phyloP scores from a whole-genome alignment of 2,113 vertebrate genomes.

The Pseudopipra pipra region DNA sequence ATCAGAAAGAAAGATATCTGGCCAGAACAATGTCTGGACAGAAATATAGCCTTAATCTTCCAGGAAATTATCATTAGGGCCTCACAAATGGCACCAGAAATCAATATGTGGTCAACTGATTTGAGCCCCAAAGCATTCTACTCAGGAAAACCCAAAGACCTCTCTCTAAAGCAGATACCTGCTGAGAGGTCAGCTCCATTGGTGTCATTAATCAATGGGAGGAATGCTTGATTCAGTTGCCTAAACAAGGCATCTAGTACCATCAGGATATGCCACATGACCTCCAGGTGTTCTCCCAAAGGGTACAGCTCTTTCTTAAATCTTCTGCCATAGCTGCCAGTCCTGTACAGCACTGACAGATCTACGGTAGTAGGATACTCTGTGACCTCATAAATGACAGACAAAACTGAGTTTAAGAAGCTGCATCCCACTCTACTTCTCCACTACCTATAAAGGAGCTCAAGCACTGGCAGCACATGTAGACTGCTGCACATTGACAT shows the following conservation, averaged over 20 bases:
- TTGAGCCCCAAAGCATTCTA: neutral
- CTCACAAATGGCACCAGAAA: neutral
- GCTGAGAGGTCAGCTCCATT: neutral
- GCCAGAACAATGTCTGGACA: neutral
- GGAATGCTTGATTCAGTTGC: neutral
- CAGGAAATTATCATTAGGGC: neutral
- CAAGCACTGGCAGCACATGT: neutral
- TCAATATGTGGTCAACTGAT: neutral
- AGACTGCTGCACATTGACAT: neutral
- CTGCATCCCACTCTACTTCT: neutral
- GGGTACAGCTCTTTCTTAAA: neutral
- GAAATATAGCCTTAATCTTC: neutral
- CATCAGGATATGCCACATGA: neutral
- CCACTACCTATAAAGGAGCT: neutral
- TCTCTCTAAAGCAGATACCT: neutral
- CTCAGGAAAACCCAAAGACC: neutral
- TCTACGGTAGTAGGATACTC: neutral
- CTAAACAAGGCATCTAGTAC: neutral
- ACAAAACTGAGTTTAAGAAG: neutral
- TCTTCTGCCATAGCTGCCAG: neutral
- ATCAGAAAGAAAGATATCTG: neutral
- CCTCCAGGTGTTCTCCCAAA: neutral
- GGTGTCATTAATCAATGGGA: neutral
- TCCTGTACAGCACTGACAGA: neutral
- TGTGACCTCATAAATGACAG: neutral